Conservation (phyloP, 37 sponge, comb jelly and placozoan genomes). For the Ephydatia muelleri region DNA sequence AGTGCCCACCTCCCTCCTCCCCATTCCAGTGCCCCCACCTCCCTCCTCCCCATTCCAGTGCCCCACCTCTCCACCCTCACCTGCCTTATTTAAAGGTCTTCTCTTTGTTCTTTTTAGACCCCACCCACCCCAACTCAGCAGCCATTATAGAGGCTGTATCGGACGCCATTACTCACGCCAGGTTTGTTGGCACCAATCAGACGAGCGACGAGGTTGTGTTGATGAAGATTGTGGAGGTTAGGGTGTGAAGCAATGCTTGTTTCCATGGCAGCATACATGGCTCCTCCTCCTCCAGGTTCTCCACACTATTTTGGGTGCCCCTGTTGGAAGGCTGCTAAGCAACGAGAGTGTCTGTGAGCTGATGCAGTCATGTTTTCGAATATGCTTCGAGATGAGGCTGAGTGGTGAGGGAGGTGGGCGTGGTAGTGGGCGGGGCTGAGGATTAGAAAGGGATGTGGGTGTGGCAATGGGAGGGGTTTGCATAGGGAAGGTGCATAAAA, state of each 20-base stretch:
- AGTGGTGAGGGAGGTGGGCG: slow-evolving; percentile 60
- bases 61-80: background rate
- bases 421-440: background rate
- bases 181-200: slow-evolving; percentile 92
- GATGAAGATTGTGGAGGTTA: slow-evolving; percentile 89
- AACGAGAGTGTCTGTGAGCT: slow-evolving; percentile 96
- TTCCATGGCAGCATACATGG: background rate
- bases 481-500: background rate
- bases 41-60: background rate
- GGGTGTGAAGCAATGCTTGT: too few species aligned
- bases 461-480: too few species aligned
- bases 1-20: too few species aligned
- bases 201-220: slow-evolving; percentile 92
- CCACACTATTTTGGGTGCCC: slow-evolving; percentile 76
- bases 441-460: background rate
- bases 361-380: slow-evolving; percentile 95
- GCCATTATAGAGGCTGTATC: slow-evolving; percentile 67
- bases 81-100: too few species aligned
- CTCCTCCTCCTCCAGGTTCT: slow-evolving; percentile 47
- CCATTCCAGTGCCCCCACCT: too few species aligned
- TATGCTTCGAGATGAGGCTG: slow-evolving; percentile 92
- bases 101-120: too few species aligned
- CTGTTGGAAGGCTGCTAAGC: slow-evolving; percentile 76
- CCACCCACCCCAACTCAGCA: slow-evolving; percentile 37
- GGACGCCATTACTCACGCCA: slow-evolving; percentile 90